Percentiles rank a stretch among this genome's conserved stretches.
These are phyloP conservation scores for Arenaria interpres DNA, from an alignment of 2,113 vertebrate genomes.

Conservation along the genomic window DNA sequence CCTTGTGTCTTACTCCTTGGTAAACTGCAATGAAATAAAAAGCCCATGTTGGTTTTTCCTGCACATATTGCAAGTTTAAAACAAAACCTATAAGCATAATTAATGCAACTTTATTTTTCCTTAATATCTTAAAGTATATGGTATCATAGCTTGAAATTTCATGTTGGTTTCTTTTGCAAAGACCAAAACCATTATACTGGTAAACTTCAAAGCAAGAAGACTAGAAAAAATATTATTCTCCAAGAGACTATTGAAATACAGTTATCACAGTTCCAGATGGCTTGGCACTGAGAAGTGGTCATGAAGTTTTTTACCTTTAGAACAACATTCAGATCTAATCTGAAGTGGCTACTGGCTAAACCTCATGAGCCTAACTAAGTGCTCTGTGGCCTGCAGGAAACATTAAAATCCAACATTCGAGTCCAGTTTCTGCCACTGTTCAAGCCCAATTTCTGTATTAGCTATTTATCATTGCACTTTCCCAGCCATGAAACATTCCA, in stretches of 20 bases:
- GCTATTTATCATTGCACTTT: neutral
- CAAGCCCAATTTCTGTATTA: neutral
- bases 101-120: neutral
- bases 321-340: neutral
- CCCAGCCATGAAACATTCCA: neutral
- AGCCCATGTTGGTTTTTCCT: neutral
- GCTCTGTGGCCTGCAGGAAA: neutral
- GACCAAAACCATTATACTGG: neutral
- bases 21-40: neutral
- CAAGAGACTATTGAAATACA: neutral
- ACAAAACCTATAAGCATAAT: neutral
- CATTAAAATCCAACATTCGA: neutral
- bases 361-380: neutral
- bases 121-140: neutral
- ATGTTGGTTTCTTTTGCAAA: neutral
- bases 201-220: constrained; percentile 50
- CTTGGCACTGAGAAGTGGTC: neutral
- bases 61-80: neutral
- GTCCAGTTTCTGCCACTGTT: neutral
- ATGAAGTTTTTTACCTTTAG: neutral
- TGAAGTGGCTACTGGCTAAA: neutral
- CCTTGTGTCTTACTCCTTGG: neutral
- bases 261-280: neutral
- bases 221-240: constrained; percentile 24
- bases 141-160: neutral